Conservation (phyloP, 2,113 vertebrate genomes). For the Lophius piscatorius region DNA sequence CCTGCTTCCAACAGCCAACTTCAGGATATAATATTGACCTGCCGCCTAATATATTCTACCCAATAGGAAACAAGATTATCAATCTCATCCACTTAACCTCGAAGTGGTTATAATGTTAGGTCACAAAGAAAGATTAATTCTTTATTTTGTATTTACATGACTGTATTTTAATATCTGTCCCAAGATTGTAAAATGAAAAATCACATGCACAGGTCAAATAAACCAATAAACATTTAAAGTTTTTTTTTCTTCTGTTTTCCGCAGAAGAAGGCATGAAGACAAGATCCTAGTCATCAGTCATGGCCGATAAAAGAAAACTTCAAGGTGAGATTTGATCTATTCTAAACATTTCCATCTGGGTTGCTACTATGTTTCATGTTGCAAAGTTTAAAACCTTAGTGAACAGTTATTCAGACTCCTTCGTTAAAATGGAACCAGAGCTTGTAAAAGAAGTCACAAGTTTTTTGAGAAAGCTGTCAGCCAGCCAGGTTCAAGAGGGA, state of each 20-base stretch:
- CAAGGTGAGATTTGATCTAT: conserved; percentile 83
- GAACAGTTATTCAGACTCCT: too few relatives aligned
- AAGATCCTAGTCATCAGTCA: conserved; percentile 87
- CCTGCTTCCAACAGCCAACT: too few relatives aligned
- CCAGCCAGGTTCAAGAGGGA: conserved; percentile 14
- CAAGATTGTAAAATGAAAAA: background rate
- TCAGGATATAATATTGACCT: too few relatives aligned
- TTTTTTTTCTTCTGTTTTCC: conserved; percentile 2
- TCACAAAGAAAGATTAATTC: too few relatives aligned
- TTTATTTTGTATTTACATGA: too few relatives aligned
- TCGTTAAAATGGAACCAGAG: background rate
- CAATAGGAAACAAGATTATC: too few relatives aligned
- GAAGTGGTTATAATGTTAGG: too few relatives aligned
- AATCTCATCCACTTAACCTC: too few relatives aligned
- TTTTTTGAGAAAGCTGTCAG: conserved; percentile 1
- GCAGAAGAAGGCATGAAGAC: conserved; percentile 91
- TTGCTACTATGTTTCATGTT: too few relatives aligned
- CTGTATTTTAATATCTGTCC: background rate
- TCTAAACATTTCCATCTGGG: too few relatives aligned
- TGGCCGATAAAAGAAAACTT: conserved; percentile 96
- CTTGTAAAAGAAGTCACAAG: conserved; percentile 34
- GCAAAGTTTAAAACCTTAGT: too few relatives aligned
- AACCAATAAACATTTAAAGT: background rate
- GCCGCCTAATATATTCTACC: too few relatives aligned
- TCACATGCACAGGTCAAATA: background rate